Base-by-base conservation (phyloP, 2,888 invertebrate genomes). In the Drosophila dives region DNA sequence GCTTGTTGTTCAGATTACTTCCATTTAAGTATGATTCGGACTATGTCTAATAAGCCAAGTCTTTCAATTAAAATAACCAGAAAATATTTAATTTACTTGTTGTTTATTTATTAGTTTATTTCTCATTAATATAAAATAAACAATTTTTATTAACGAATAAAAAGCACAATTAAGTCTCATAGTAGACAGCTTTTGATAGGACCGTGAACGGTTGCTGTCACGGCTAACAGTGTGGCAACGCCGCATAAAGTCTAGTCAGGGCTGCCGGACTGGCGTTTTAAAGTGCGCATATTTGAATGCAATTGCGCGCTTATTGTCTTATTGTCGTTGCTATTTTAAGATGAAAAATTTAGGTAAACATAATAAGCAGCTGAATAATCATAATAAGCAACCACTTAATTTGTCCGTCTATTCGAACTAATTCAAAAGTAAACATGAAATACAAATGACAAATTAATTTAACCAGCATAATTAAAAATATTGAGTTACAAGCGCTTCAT, bases 221-320 rank as follows among this genome's bases (percentile, higher is more conserved):
- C 36, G 67, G 68, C 53, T 60, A 29, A 2, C 8, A 6, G 15
- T 15, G 23, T 72, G 77, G 72, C 72, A 66, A 0, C 48, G 20
- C 50, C 3, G 26, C 0, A 6, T 6, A n/a, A 17, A n/a, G 0
- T 3, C 1, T 26, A 6, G 1, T 11, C 10, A 53, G 60, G 0
- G 67, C 34, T 72, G 60, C 54, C 65, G 56, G 2, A 62, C 12
- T 11, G 11, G 0, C 0, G 8, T 15, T 10, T 3, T n/a, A 33
- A 4, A 26, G 40, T 59, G 72, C 38, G 26, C 2, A 12, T 56
- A 42, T 63, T 61, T 3, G 32, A 64, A 45, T 23, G 15, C 34
- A 53, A 2, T 33, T 33, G 33, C 11, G 10, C 15, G 1, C 10
- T 36, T n/a, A n/a, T n/a, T n/a, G n/a, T n/a, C 23, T 17, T 23